phyloP scores from a whole-genome alignment of 1,140 invertebrate genomes.

The Leptonema lineaticorne region DNA sequence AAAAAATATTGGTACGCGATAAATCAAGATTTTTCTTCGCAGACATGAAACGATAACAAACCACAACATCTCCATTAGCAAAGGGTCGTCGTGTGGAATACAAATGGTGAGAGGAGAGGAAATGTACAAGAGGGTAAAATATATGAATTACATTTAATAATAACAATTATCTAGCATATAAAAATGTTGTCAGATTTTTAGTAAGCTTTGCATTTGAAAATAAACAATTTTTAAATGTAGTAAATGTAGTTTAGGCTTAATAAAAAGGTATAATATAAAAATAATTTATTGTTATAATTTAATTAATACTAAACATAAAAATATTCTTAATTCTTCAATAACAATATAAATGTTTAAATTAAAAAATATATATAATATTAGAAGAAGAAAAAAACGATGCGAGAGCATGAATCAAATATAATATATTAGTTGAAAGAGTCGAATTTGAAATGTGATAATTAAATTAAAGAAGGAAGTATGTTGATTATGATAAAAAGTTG shows the following conservation, averaged over 20 bases:
- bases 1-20: slow-evolving; percentile 26
- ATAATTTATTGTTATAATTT: neutral
- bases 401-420: no score
- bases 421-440: no score
- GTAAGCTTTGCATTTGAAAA: neutral
- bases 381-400: no score
- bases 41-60: slow-evolving; percentile 31
- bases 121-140: slow-evolving; percentile 1
- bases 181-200: neutral
- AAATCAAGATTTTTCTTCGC: slow-evolving; percentile 40
- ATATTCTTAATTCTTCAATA: no score
- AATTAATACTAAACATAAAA: neutral
- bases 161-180: no score
- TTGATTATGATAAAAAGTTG: neutral
- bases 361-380: no score
- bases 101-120: slow-evolving; percentile 30
- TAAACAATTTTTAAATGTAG: neutral
- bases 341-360: no score
- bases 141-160: no score
- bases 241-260: neutral
- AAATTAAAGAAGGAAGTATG: no score
- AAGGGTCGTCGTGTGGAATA: slow-evolving; percentile 30
- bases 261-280: neutral
- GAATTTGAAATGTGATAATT: no score
- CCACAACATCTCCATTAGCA: slow-evolving; percentile 39